These are phyloP conservation scores for Ganaspis brasiliensis DNA, from an alignment of 2,888 invertebrate species.

Conservation along the genomic window DNA sequence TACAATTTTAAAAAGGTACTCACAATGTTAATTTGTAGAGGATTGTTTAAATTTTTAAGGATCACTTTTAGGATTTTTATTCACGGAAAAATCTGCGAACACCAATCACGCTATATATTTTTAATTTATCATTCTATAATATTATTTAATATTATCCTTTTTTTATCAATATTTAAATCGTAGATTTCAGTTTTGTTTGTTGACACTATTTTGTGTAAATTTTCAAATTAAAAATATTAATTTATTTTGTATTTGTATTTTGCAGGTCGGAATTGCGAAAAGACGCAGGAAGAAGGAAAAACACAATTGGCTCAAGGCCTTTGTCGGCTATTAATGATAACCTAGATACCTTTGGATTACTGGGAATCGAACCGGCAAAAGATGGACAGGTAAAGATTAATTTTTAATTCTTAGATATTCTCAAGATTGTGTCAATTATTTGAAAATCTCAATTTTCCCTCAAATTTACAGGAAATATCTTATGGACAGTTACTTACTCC, in stretches of 20 bases:
- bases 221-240: background rate
- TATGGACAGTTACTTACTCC: constrained; percentile 93
- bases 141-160: background rate
- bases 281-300: constrained; percentile 89
- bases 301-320: constrained; percentile 91
- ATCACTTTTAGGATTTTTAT: constrained; percentile 45
- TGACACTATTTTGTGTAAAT: background rate
- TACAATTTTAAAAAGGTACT: constrained; percentile 70
- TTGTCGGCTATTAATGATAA: constrained; percentile 92
- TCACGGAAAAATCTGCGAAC: background rate
- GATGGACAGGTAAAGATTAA: constrained; percentile 87
- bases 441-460: constrained; percentile 43
- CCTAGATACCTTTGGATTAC: constrained; percentile 91
- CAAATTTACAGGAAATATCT: constrained; percentile 87
- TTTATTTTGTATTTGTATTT: constrained; percentile 48
- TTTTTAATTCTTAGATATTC: constrained; percentile 37
- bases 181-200: background rate
- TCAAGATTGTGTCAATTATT: background rate
- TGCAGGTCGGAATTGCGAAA: constrained; percentile 86
- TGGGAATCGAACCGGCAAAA: constrained; percentile 90
- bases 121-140: background rate
- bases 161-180: background rate
- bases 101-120: background rate
- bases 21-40: constrained; percentile 47
- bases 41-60: constrained; percentile 45